Base-by-base conservation (phyloP, 2,113 vertebrate species). In the Amblyopsis rosae region DNA sequence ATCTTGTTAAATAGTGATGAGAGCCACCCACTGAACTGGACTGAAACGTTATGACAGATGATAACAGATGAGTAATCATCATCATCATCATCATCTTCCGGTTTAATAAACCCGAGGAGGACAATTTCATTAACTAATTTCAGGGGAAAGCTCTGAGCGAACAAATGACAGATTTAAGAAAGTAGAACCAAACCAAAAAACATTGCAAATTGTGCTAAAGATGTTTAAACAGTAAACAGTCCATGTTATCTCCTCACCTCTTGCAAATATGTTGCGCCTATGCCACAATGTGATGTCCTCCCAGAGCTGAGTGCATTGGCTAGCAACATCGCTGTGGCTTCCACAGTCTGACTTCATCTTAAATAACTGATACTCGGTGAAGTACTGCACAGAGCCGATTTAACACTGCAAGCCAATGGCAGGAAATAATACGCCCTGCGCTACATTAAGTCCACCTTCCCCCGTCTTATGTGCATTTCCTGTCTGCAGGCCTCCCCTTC, bases 381-480 rank as follows among this genome's bases (percentile, higher is more conserved):
- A 19, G 57, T 26, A 26, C 26, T 26, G 26, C 48, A 10, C 33
- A 64, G 59, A 3, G 1, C 61, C 67, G 76, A 80, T 69, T 77
- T 51, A 73, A 76, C 26, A 26, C 26, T 46, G 8, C 62, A 65
- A 55, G 62, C 76, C 74, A 75, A 62, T 72, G 65, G 32, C 86
- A 81, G 83, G 86, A 89, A 90, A 87, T 82, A 83, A 87, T 88
- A 89, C 84, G 84, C 86, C 89, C 89, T 67, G 62, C 67, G 67
- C 68, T 81, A 72, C 87, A 82, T 67, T 55, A 81, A 70, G 65
- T 62, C 72, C 59, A 56, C 80, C 71, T 76, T 61, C 80, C 78
- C 73, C 67, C 74, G 32, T 57, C 79, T 75, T 69, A 72, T 13
- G 62, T 79, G 79, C 81, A 82, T 81, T 82, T 83, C 83, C 89